Evolutionary conservation across 1,140 invertebrate genomes (phyloP).

Genomic region (Saccostrea glomerata): DNA sequence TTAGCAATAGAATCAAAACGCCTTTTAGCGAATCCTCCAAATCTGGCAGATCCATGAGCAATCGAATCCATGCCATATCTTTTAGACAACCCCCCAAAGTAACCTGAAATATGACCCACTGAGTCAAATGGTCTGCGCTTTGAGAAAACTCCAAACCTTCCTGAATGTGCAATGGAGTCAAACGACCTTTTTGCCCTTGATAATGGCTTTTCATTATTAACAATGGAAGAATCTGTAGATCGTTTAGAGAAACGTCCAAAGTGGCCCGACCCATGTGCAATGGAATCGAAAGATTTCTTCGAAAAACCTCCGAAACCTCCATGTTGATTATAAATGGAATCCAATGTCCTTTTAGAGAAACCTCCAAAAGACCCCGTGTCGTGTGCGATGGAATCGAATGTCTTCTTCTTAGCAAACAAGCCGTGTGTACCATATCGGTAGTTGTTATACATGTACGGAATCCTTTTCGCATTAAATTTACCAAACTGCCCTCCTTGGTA

Average conservation of each 20-base stretch:
- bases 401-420: slow-evolving; percentile 28
- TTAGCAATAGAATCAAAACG: background rate
- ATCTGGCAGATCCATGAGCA: background rate
- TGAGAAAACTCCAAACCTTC: background rate
- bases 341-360: slow-evolving; percentile 2
- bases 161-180: slow-evolving; percentile 1
- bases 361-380: background rate
- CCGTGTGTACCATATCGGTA: background rate
- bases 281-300: slow-evolving; percentile 17
- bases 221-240: background rate
- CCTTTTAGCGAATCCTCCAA: background rate
- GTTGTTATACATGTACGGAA: background rate
- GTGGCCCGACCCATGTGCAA: background rate
- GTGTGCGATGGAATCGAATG: slow-evolving; percentile 20
- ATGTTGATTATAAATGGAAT: slow-evolving; percentile 7
- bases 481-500: background rate
- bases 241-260: slow-evolving; percentile 23
- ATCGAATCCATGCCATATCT: background rate
- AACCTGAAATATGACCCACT: background rate
- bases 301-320: background rate
- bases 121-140: slow-evolving; percentile 13
- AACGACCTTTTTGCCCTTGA: background rate
- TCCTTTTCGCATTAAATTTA: background rate
- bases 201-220: background rate
- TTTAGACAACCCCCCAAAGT: background rate